These are phyloP conservation scores for Euphydryas editha DNA, from an alignment of 2,888 invertebrate species.

Conservation along the genomic window DNA sequence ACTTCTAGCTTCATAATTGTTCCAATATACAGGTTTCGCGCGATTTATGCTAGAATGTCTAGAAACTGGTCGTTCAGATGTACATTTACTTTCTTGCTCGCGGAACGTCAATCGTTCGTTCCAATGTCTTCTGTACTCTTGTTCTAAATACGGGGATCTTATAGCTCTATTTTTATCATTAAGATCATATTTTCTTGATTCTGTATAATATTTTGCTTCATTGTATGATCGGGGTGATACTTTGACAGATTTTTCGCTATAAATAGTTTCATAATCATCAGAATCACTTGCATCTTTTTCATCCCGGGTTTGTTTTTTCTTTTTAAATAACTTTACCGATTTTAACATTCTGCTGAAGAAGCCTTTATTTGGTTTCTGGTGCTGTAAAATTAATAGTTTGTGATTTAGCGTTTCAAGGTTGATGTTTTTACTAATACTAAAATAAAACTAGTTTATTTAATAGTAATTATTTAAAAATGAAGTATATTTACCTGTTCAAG, in stretches of 20 bases:
- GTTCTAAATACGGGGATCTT: conserved; percentile 62
- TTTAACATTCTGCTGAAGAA: conserved; percentile 64
- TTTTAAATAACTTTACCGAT: conserved; percentile 55
- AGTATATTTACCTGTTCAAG: conserved; percentile 39
- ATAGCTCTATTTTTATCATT: conserved; percentile 8
- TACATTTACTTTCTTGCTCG: conserved; percentile 32
- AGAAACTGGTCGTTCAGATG: conserved; percentile 39
- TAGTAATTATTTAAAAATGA: neutral
- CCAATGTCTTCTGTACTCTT: conserved; percentile 65
- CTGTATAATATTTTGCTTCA: conserved; percentile 8
- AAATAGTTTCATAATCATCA: conserved; percentile 62
- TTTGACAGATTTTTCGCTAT: conserved; percentile 52
- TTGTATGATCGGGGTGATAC: conserved; percentile 18
- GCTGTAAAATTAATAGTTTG: conserved; percentile 31
- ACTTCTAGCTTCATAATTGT: conserved; percentile 57
- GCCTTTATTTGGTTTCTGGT: conserved; percentile 52
- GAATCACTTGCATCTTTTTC: conserved; percentile 55
- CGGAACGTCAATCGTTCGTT: conserved; percentile 59
- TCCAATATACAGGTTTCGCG: conserved; percentile 42
- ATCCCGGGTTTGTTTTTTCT: conserved; percentile 46
- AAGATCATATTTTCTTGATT: conserved; percentile 7
- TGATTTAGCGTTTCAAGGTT: neutral
- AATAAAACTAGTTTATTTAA: too few species aligned
- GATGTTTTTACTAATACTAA: neutral
- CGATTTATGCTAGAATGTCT: conserved; percentile 26